Evolutionary conservation across 2,888 invertebrate species (phyloP), one percentile per base, ranked within the genome.

Genomic region (Macrosiphum euphorbiae): DNA sequence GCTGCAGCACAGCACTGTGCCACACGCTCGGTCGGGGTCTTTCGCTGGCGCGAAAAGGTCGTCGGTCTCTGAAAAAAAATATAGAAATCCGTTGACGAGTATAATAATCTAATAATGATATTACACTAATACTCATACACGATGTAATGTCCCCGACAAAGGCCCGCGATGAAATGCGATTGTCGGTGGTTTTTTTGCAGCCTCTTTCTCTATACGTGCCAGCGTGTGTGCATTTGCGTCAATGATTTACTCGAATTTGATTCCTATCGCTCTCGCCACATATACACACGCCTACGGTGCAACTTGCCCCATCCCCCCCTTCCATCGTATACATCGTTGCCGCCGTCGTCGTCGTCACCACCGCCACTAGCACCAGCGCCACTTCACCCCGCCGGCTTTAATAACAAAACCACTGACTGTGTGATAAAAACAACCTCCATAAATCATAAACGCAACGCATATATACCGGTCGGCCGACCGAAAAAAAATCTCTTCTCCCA

Each of bases 181-280:
- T 89, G 89, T 93, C 92, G 35, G 47, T 26, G 26, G 13, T 20
- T 88, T 52, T 47, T 88, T 90, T 47, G 26, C 26, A 55, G n/a
- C 44, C 28, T 89, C n/a, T 89, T n/a, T 58, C 58, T 41, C 55
- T 89, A 44, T 44, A 13, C 84, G 8, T n/a, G 5, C 16, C 26
- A n/a, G 55, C 41, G 52, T 50, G 67, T 35, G 90, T 86, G 84
- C 24, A 84, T 50, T 24, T n/a, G 50, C 61, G 61, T 67, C 85
- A 86, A 94, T 94, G 93, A 94, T 94, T 94, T 90, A 94, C 93
- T 94, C 93, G 90, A 94, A 94, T 94, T 94, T 93, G 93, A 93
- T 93, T 89, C 88, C 90, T 90, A 94, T 94, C 93, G n/a, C 61
- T 52, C 20, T 35, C 35, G 35, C 35, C 20, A 20, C 35, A 35